These are phyloP conservation scores for Bradypus variegatus DNA, from an alignment of 2,797 vertebrate species.

Conservation along the genomic window DNA sequence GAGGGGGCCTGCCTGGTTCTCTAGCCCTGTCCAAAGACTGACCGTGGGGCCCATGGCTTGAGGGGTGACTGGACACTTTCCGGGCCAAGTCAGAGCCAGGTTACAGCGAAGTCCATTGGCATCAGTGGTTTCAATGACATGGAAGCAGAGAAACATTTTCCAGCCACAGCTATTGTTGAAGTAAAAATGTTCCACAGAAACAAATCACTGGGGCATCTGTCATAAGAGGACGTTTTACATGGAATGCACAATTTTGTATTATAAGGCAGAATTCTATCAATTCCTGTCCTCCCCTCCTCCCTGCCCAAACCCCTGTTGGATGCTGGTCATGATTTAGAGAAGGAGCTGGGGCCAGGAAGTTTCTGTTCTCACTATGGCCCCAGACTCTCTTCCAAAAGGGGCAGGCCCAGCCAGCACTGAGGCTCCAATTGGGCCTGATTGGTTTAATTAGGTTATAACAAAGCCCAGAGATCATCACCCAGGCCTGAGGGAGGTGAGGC, in stretches of 20 bases:
- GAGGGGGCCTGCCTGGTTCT: background rate
- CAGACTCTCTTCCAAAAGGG: conserved; percentile 15
- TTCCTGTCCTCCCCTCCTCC: background rate
- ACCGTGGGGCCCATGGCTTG: fast-evolving
- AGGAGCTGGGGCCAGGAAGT: background rate
- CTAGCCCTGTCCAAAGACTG: background rate
- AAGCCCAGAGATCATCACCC: conserved; percentile 16
- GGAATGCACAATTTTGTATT: background rate
- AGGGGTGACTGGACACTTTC: background rate
- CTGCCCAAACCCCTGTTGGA: background rate
- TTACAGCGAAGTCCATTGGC: background rate
- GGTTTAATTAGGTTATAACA: conserved; percentile 48
- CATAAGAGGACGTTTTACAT: background rate
- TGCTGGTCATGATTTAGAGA: conserved; percentile 27
- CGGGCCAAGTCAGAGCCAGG: background rate
- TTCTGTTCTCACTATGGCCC: conserved; percentile 41
- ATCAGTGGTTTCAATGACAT: background rate
- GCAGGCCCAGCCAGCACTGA: conserved; percentile 18
- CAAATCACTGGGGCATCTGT: fast-evolving
- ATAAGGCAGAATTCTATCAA: background rate
- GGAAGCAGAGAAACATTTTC: background rate
- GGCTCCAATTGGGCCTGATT: conserved; percentile 33
- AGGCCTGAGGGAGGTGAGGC: background rate
- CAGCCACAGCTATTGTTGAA: background rate
- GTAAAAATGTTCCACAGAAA: background rate